Base-by-base conservation (phyloP, 1,140 invertebrate species). In the Drosophila miranda region DNA sequence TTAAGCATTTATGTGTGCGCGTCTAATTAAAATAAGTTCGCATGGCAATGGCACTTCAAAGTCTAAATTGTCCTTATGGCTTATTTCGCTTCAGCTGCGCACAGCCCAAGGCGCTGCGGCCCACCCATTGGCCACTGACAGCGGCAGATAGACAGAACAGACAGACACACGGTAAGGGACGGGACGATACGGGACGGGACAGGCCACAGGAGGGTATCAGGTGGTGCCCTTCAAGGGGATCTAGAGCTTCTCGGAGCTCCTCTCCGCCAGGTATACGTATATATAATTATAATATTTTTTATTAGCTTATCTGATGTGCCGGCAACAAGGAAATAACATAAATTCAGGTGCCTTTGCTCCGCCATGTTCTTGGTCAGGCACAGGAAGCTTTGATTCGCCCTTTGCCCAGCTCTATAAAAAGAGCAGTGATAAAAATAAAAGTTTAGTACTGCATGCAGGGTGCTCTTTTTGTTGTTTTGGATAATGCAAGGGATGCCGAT, bases 261-360 rank as follows among this genome's bases (percentile, higher is more conserved):
- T 28, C 62, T 11, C 21, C 58, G 30, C 23, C 11, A 43, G n/a
- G 46, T 42, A 30, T 26, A 68, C 43, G 67, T 67, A 78, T 88
- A 84, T 76, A 75, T 89, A 89, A 90, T 90, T 89, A 90, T 88
- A 90, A 90, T 86, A 86, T 90, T 90, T 90, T 89, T 89, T 88
- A 89, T 90, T 86, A 84, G 83, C 88, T 89, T 89, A 90, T 90
- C 88, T 89, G 88, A 90, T 90, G 81, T 58, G 74, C 66, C 75
- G 77, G 58, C 63, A 71, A 69, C 69, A 79, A 71, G 75, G 68
- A 90, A 89, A 86, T 75, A 75, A 84, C 80, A 90, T 88, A 90
- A 90, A 89, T 89, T 89, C 58, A 52, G 42, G 46, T 45, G 62
- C 53, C 61, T 44, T 54, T 74, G 38, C 49, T 30, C 44, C 50